Evolutionary conservation across 2,113 vertebrate species (phyloP), one percentile per base, ranked within the genome.

Genomic region (Sigmodon hispidus): DNA sequence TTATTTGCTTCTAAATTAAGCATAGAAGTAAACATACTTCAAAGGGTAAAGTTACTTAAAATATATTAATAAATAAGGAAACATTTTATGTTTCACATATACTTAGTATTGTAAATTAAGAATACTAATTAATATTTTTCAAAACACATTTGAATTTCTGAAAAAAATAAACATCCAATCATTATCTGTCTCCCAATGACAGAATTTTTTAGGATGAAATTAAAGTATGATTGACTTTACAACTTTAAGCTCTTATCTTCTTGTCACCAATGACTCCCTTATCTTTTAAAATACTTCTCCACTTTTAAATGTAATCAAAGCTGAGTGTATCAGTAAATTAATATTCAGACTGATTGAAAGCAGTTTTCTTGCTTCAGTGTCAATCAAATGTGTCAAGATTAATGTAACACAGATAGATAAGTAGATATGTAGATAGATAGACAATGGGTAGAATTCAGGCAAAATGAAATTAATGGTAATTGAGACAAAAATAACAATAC

Each of bases 241-340:
- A 63, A 88, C 12, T 94, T 52, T 77, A 17, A 95, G 24, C 7
- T 36, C 79, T 73, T 72, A n/a, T 80, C 15, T 83, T 95, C 76
- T 70, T 90, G n/a, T 85, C 52, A 94, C 69, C 59, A 80, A 1
- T 36, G 21, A 29, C 45, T 93, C 22, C 7, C 26, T 43, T 75
- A 45, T 72, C 69, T 70, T 92, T 94, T 75, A 85, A 96, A 97
- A 91, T 87, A 67, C 15, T 92, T 89, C 7, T 7, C 13, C 80
- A 70, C 59, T 96, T 96, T 91, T 86, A 88, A 93, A 80, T 93
- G n/a, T 87, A 75, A 91, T 61, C 67, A 80, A 91, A 96, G 48
- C n/a, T 91, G 57, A 87, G 43, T 63, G 69, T 67, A 94, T 70
- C 34, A 70, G 24, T 89, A 93, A 94, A 77, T 81, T 95, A 94